These are phyloP conservation scores for Drosophila sulfurigaster DNA, from an alignment of 1,140 invertebrate genomes.

Conservation along the genomic window DNA sequence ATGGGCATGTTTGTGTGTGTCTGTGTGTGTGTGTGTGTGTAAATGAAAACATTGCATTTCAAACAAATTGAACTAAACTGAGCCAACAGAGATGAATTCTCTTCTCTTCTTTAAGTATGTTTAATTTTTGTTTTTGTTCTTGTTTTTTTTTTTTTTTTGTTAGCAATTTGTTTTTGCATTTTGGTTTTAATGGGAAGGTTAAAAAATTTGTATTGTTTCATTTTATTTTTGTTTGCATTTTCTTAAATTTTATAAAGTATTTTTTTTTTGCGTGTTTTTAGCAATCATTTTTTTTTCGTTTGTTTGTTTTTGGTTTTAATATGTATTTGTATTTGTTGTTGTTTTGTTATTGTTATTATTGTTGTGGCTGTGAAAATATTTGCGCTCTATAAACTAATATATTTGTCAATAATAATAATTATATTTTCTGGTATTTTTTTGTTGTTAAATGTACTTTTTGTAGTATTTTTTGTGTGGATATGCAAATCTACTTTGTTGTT, in stretches of 20 bases:
- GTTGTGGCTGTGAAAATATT: constrained; percentile 74
- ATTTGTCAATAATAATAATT: constrained; percentile 49
- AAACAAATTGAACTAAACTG: constrained; percentile 30
- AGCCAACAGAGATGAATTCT: constrained; percentile 7
- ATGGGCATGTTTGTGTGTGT: constrained; percentile 19
- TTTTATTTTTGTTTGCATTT: constrained; percentile 32
- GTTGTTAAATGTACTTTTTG: constrained; percentile 20
- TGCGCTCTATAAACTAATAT: constrained; percentile 74
- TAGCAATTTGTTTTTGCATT: constrained; percentile 7
- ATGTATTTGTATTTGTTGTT: constrained; percentile 47
- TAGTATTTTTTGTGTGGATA: constrained; percentile 63
- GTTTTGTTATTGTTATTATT: constrained; percentile 47
- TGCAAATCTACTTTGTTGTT: constrained; percentile 81
- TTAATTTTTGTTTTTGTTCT: constrained; percentile 16
- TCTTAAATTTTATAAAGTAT: constrained; percentile 44
- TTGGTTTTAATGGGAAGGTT: constrained; percentile 60
- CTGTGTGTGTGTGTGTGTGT: constrained; percentile 19
- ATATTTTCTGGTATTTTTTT: constrained; percentile 38
- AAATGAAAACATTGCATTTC: constrained; percentile 31
- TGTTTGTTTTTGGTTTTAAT: constrained; percentile 37
- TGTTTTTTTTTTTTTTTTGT: constrained; percentile 14
- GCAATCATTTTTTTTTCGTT: constrained; percentile 12
- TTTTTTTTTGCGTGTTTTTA: constrained; percentile 23
- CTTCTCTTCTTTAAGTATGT: not conserved
- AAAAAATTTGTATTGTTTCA: constrained; percentile 60